Percentiles rank a stretch among this genome's conserved stretches.
Evolutionary conservation across 2,113 vertebrate species (phyloP).

Genomic region (Microcebus griseorufus): DNA sequence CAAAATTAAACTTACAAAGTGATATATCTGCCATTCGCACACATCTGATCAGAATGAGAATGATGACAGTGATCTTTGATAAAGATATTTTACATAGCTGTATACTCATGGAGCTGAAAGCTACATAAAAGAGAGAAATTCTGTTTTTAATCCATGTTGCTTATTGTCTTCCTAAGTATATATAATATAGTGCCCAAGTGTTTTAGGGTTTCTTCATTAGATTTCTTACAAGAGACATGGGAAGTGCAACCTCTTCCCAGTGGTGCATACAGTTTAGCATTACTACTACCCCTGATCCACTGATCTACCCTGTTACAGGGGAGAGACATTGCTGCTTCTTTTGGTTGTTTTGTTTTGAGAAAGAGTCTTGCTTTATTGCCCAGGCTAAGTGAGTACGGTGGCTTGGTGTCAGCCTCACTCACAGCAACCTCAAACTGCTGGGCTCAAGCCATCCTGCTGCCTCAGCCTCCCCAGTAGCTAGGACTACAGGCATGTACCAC

Average conservation of each 20-base stretch:
- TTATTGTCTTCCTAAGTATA: background rate
- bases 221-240: background rate
- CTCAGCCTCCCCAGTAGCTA: no score
- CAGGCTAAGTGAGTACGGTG: no score
- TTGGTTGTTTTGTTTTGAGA: no score
- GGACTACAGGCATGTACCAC: no score
- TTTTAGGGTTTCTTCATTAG: background rate
- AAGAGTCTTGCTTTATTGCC: no score
- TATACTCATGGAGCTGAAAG: background rate
- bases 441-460: no score
- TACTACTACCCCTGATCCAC: no score
- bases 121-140: background rate
- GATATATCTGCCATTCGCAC: background rate
- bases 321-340: background rate
- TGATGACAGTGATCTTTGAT: no score
- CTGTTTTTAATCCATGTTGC: background rate
- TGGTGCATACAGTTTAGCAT: accelerated
- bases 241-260: background rate
- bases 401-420: no score
- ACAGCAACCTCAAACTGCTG: no score
- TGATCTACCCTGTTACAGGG: no score
- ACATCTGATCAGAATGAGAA: background rate
- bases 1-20: background rate
- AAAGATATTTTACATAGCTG: background rate
- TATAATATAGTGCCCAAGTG: background rate